These are phyloP conservation scores for Oncopeltus fasciatus DNA, from an alignment of 1,140 invertebrate genomes.

Conservation along the genomic window DNA sequence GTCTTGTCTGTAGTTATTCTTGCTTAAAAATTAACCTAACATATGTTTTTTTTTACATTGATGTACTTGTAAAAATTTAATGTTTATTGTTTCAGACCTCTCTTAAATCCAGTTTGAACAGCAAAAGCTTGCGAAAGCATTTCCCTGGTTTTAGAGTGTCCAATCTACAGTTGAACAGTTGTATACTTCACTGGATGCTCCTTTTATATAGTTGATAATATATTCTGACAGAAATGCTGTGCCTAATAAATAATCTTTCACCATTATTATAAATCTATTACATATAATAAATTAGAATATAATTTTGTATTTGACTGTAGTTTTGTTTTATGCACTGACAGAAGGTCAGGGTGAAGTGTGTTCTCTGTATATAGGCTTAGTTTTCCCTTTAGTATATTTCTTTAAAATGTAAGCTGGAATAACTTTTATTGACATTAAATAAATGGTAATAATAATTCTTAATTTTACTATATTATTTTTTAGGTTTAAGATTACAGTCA, in stretches of 20 bases:
- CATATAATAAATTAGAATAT: conserved; percentile 14
- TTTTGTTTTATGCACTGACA: conserved; percentile 13
- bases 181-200: conserved; percentile 12
- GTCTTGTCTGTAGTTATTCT: too few species aligned
- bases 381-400: conserved; percentile 6
- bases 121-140: conserved; percentile 8
- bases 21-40: too few species aligned
- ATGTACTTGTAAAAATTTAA: too few species aligned
- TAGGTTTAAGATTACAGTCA: not conserved
- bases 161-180: conserved; percentile 1
- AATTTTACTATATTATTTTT: not conserved
- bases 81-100: conserved; percentile 6
- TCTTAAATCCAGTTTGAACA: conserved; percentile 1
- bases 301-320: conserved; percentile 14
- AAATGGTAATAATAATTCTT: too few species aligned
- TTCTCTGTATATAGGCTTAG: conserved; percentile 15
- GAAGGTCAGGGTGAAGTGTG: conserved; percentile 7
- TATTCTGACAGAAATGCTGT: conserved; percentile 12
- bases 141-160: conserved; percentile 9
- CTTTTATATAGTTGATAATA: conserved; percentile 4
- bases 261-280: conserved; percentile 11
- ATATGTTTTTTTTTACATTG: too few species aligned
- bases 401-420: not conserved
- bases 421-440: not conserved
- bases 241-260: conserved; percentile 14